Percentiles rank a stretch among this genome's conserved stretches.
These are phyloP conservation scores for Hipparchia sbordonii DNA, from an alignment of 2,888 invertebrate species.

Conservation along the genomic window DNA sequence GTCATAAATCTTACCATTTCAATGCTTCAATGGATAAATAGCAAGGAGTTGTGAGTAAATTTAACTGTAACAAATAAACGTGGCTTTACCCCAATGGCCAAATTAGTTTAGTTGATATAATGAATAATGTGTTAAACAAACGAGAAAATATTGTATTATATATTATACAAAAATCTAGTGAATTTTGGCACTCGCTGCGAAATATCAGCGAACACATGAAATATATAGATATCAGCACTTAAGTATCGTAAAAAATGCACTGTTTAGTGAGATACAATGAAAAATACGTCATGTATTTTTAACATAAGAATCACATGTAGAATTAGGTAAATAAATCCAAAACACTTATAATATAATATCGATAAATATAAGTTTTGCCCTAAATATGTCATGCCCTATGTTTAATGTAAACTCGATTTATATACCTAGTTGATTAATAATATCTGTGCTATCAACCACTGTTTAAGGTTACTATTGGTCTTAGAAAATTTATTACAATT, in stretches of 20 bases:
- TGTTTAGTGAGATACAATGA: conserved; percentile 30
- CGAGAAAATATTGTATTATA: conserved; percentile 14
- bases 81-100: conserved; percentile 36
- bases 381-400: neutral
- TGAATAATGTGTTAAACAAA: conserved; percentile 14
- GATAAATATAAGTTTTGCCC: neutral
- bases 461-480: conserved; percentile 40
- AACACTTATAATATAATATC: neutral
- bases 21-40: conserved; percentile 71
- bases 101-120: conserved; percentile 34
- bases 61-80: conserved; percentile 38
- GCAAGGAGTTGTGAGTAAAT: conserved; percentile 81
- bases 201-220: conserved; percentile 36
- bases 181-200: conserved; percentile 40
- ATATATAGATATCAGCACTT: conserved; percentile 41
- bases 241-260: conserved; percentile 37
- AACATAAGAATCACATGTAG: conserved; percentile 22
- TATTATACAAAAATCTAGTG: conserved; percentile 29
- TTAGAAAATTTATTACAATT: neutral
- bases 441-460: conserved; percentile 39
- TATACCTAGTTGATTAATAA: conserved; percentile 38
- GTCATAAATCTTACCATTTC: conserved; percentile 48
- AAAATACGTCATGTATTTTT: conserved; percentile 22
- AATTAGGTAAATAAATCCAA: conserved; percentile 35
- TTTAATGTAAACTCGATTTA: conserved; percentile 12